A percentile compares a stretch with the other conserved stretches of the same genome.
phyloP scores from a whole-genome alignment of 2,888 invertebrate genomes.

The Onchidella celtica region DNA sequence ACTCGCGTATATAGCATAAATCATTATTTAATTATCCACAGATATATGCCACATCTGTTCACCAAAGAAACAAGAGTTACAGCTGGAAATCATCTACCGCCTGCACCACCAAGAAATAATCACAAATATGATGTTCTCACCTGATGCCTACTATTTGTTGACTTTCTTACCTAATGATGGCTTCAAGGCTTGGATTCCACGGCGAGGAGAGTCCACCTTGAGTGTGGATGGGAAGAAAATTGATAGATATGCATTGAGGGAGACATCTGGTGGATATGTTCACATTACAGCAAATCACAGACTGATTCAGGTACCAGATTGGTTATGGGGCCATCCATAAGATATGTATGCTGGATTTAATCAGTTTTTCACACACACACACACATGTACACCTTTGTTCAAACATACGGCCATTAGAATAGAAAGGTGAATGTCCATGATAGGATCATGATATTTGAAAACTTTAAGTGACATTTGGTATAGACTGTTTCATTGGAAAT shows the following conservation, averaged over 20 bases:
- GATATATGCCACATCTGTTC: slow-evolving; percentile 33
- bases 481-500: too few relatives aligned
- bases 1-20: too few relatives aligned
- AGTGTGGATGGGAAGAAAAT: slow-evolving; percentile 14
- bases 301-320: slow-evolving; percentile 18
- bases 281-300: slow-evolving; percentile 16
- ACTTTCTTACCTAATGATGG: slow-evolving; percentile 25
- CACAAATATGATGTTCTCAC: slow-evolving; percentile 28
- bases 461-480: too few relatives aligned
- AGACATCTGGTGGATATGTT: not conserved
- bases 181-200: slow-evolving; percentile 32
- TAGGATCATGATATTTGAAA: too few relatives aligned
- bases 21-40: too few relatives aligned
- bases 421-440: too few relatives aligned
- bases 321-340: too few relatives aligned
- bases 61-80: slow-evolving; percentile 24
- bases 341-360: too few relatives aligned
- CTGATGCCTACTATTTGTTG: slow-evolving; percentile 36
- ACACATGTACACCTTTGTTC: too few relatives aligned
- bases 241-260: not conserved
- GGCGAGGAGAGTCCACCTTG: slow-evolving; percentile 13
- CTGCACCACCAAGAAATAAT: slow-evolving; percentile 29
- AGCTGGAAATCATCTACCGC: slow-evolving; percentile 28
- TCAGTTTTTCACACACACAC: too few relatives aligned
- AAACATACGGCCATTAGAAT: too few relatives aligned